Percentiles rank a stretch among this genome's conserved stretches.
These are phyloP conservation scores for Neelides folsomi DNA, from an alignment of 2,888 invertebrate species.

Conservation along the genomic window DNA sequence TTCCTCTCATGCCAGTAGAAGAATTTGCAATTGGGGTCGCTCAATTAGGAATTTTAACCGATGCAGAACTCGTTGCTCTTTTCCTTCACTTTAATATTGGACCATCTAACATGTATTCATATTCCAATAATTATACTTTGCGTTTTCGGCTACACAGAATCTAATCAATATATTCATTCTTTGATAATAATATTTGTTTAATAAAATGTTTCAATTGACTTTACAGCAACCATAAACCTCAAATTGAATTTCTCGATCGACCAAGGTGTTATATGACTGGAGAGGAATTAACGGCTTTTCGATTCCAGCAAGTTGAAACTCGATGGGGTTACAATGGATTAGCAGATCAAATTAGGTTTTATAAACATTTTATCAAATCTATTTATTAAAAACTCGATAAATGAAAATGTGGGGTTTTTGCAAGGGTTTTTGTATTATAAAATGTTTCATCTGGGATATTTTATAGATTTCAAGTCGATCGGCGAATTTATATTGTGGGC, in stretches of 20 bases:
- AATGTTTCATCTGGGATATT: too few species aligned
- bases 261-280: conserved; percentile 66
- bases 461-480: conserved; percentile 59
- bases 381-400: too few species aligned
- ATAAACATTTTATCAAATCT: too few species aligned
- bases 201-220: too few species aligned
- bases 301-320: conserved; percentile 62
- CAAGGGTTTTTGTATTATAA: too few species aligned
- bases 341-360: conserved; percentile 60
- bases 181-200: too few species aligned
- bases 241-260: conserved; percentile 53
- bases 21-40: conserved; percentile 67
- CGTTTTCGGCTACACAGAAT: too few species aligned
- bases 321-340: conserved; percentile 76
- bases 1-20: conserved; percentile 70
- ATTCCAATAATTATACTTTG: too few species aligned
- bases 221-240: conserved; percentile 45
- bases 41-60: conserved; percentile 58
- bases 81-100: conserved; percentile 58
- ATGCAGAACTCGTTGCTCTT: conserved; percentile 58
- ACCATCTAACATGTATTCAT: conserved; percentile 43
- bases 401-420: too few species aligned
- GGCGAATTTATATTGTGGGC: conserved; percentile 64
- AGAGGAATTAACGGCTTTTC: conserved; percentile 58
- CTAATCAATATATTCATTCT: too few species aligned